Percentiles rank a stretch among this genome's conserved stretches.
These are phyloP conservation scores for Gymnosoma rotundatum DNA, from an alignment of 2,888 invertebrate species.

Conservation along the genomic window DNA sequence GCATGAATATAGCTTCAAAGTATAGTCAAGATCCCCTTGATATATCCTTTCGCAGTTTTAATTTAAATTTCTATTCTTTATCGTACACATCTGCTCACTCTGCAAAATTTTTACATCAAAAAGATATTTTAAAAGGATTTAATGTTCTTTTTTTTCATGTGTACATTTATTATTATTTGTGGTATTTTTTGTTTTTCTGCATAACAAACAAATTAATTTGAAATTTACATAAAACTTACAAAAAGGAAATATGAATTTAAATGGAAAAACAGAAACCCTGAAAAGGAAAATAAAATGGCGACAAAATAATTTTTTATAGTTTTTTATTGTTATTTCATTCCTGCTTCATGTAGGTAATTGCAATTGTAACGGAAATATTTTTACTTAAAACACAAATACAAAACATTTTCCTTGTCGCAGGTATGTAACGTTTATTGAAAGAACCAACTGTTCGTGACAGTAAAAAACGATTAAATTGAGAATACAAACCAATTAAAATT, in stretches of 20 bases:
- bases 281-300: slow-evolving; percentile 4
- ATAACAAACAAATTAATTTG: slow-evolving; percentile 19
- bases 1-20: too few relatives aligned
- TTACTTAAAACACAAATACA: not conserved
- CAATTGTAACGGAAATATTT: slow-evolving; percentile 50
- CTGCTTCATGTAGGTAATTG: slow-evolving; percentile 45
- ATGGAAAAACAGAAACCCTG: not conserved
- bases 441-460: not conserved
- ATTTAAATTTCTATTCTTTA: too few relatives aligned
- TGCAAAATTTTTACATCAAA: too few relatives aligned
- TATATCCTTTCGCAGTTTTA: too few relatives aligned
- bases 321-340: not conserved
- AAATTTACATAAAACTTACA: slow-evolving; percentile 34
- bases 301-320: slow-evolving; percentile 9
- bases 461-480: not conserved
- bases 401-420: not conserved
- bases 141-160: not conserved
- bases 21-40: too few relatives aligned
- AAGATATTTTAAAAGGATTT: not conserved
- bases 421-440: not conserved
- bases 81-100: too few relatives aligned
- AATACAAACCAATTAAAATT: too few relatives aligned
- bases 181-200: not conserved
- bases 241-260: slow-evolving; percentile 45
- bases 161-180: not conserved